phyloP scores from a whole-genome alignment of 2,888 invertebrate genomes.

The Cheilosia scutellata region DNA sequence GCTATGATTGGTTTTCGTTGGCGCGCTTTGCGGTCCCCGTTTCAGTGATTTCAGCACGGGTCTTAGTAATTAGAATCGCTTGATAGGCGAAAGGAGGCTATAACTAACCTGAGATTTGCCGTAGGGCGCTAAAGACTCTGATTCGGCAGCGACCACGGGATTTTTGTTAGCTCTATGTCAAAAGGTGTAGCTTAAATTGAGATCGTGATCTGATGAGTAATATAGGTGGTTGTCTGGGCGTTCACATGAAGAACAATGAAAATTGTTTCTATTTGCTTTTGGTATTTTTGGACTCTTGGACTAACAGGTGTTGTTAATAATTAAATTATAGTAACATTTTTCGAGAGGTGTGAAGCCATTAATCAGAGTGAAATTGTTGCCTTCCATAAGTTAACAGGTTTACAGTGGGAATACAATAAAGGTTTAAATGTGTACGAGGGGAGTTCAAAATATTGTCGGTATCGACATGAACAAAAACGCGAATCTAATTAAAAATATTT shows the following conservation, averaged over 20 bases:
- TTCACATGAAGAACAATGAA: conserved; percentile 7
- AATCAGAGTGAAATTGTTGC: conserved; percentile 23
- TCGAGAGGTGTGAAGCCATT: conserved; percentile 25
- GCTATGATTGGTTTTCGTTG: conserved; percentile 16
- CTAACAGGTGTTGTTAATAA: conserved; percentile 33
- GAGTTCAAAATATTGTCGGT: no score
- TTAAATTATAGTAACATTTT: conserved; percentile 15
- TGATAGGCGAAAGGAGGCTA: conserved; percentile 8
- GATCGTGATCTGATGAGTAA: conserved; percentile 27
- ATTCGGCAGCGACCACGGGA: conserved; percentile 35
- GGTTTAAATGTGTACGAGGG: no score
- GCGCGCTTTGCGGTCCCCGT: background rate
- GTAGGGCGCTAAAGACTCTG: conserved; percentile 21
- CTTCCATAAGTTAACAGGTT: no score
- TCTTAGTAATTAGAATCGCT: conserved; percentile 25
- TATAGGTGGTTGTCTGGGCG: conserved; percentile 28
- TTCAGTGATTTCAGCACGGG: conserved; percentile 31
- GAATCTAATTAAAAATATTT: no score
- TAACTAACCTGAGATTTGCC: conserved; percentile 17
- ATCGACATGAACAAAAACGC: no score
- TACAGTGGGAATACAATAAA: no score
- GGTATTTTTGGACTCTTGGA: conserved; percentile 12
- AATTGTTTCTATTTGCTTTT: conserved; percentile 14
- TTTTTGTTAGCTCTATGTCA: conserved; percentile 58
- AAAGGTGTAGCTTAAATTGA: conserved; percentile 36